These are phyloP conservation scores for Caenorhabditis panamensis DNA, from an alignment of 2,888 invertebrate genomes.

Conservation along the genomic window DNA sequence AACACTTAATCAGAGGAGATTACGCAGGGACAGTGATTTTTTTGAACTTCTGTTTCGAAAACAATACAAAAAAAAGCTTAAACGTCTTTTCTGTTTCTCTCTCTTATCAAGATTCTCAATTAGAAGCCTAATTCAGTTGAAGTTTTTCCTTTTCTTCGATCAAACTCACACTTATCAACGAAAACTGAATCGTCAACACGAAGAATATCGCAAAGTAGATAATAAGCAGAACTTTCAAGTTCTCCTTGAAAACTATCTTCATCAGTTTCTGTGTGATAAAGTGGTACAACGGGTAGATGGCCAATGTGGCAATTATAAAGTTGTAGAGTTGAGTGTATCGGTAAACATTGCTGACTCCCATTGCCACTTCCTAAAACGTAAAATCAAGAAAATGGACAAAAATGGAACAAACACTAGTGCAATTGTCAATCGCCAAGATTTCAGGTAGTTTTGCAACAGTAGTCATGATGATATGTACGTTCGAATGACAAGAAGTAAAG, in stretches of 20 bases:
- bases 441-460: background rate
- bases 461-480: no score
- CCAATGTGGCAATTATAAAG: background rate
- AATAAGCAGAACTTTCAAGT: background rate
- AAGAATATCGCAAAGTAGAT: background rate
- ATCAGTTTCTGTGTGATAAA: background rate
- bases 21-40: no score
- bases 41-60: no score
- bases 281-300: background rate
- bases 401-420: background rate
- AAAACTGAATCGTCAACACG: background rate
- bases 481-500: no score
- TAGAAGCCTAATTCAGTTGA: no score
- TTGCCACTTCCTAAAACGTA: background rate
- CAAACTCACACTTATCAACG: background rate
- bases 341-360: background rate
- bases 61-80: no score
- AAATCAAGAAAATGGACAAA: background rate
- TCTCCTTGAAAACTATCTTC: background rate
- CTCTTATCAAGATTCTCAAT: background rate
- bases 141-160: no score
- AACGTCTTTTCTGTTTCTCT: background rate
- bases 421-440: background rate
- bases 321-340: conserved; percentile 2
- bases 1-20: no score